Percentiles rank a stretch among this genome's conserved stretches.
phyloP scores from a whole-genome alignment of 2,113 vertebrate species.

The Pitta sordida region DNA sequence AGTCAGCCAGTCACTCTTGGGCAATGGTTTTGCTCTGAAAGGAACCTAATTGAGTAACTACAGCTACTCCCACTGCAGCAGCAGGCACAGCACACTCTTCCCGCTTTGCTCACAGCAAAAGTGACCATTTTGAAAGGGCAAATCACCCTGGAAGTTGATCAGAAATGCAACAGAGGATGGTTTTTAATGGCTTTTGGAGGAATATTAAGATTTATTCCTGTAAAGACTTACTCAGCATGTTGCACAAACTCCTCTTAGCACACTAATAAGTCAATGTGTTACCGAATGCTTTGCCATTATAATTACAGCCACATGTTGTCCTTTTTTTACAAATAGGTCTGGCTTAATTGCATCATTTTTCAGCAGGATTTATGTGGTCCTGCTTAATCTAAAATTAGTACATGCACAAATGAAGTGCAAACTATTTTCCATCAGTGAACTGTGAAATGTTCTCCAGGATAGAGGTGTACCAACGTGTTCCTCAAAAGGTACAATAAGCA shows the following conservation, averaged over 20 bases:
- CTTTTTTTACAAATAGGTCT: constrained; percentile 73
- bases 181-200: constrained; percentile 12
- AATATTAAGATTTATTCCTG: constrained; percentile 69
- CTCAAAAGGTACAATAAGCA: constrained; percentile 18
- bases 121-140: not conserved
- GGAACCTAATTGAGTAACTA: not conserved
- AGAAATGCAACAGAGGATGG: constrained; percentile 9
- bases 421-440: constrained; percentile 64
- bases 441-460: constrained; percentile 54
- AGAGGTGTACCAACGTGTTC: constrained; percentile 37
- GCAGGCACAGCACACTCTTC: not conserved
- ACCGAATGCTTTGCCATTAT: constrained; percentile 67
- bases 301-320: constrained; percentile 76
- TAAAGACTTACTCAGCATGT: constrained; percentile 71
- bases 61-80: not conserved
- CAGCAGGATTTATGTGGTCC: constrained; percentile 72
- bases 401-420: constrained; percentile 71
- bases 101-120: not conserved
- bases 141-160: not conserved
- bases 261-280: constrained; percentile 74
- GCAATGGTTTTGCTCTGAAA: not conserved
- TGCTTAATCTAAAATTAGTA: constrained; percentile 75
- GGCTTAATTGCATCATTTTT: constrained; percentile 75
- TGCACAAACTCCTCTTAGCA: constrained; percentile 69
- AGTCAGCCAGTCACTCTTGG: not conserved